phyloP scores from a whole-genome alignment of 2,888 invertebrate species.

The Resseliella maxima region DNA sequence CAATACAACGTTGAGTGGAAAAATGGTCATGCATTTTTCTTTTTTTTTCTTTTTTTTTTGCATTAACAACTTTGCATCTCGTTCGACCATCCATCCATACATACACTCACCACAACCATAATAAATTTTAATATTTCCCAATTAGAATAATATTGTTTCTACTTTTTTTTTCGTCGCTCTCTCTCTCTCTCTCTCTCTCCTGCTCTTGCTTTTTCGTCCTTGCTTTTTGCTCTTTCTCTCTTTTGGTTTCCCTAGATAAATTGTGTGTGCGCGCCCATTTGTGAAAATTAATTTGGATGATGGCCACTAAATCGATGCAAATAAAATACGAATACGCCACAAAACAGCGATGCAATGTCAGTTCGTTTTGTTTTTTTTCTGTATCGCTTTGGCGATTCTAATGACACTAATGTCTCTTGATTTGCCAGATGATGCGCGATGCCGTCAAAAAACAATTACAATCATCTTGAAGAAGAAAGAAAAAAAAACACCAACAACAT shows the following conservation, averaged over 20 bases:
- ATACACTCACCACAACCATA: not conserved
- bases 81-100: not conserved
- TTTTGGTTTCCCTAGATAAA: too few relatives aligned
- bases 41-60: too few relatives aligned
- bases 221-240: too few relatives aligned
- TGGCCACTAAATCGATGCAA: slow-evolving; percentile 36
- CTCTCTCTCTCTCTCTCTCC: too few relatives aligned
- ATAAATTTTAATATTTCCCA: slow-evolving; percentile 53
- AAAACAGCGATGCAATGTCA: not conserved
- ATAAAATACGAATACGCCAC: not conserved
- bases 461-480: not conserved
- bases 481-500: too few relatives aligned
- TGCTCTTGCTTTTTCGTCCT: not conserved
- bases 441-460: slow-evolving; percentile 24
- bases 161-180: too few relatives aligned
- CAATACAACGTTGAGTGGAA: not conserved
- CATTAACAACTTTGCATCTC: slow-evolving; percentile 1
- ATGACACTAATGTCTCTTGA: slow-evolving; percentile 45
- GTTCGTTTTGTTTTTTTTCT: not conserved
- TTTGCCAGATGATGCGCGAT: not conserved
- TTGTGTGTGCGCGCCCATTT: not conserved
- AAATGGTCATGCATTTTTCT: slow-evolving; percentile 35
- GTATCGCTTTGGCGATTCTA: not conserved
- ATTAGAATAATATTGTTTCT: slow-evolving; percentile 46
- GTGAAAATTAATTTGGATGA: slow-evolving; percentile 41